These are phyloP conservation scores for Drosophila anomelani DNA, from an alignment of 2,888 invertebrate genomes.

Conservation along the genomic window DNA sequence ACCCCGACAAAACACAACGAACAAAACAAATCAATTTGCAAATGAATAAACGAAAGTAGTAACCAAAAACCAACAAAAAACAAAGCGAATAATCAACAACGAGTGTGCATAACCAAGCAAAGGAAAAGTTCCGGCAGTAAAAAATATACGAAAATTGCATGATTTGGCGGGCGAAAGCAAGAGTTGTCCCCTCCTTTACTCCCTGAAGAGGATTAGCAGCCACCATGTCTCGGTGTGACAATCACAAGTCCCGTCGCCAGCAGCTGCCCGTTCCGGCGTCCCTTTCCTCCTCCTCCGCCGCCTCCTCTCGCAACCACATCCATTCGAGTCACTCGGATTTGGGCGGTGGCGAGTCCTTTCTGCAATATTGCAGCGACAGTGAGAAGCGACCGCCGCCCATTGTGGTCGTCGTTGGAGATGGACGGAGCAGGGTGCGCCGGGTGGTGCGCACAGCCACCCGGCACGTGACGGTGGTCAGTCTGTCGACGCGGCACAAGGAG, in stretches of 20 bases:
- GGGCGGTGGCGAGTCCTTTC: slow-evolving; percentile 78
- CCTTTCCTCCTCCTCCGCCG: slow-evolving; percentile 18
- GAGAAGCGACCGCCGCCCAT: slow-evolving; percentile 84
- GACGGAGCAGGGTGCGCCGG: slow-evolving; percentile 84
- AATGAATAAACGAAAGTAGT: slow-evolving; percentile 59
- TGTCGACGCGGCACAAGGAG: slow-evolving; percentile 84
- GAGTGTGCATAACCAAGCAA: slow-evolving; percentile 29
- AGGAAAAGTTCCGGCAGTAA: slow-evolving; percentile 39
- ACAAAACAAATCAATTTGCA: slow-evolving; percentile 67
- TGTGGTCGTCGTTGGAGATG: slow-evolving; percentile 85
- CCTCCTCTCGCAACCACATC: slow-evolving; percentile 10
- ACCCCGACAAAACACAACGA: slow-evolving; percentile 32
- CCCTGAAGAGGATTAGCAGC: slow-evolving; percentile 1
- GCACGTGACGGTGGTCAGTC: slow-evolving; percentile 85
- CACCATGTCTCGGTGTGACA: slow-evolving; percentile 44
- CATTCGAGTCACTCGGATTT: slow-evolving; percentile 47
- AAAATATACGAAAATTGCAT: slow-evolving; percentile 31
- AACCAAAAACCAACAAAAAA: slow-evolving; percentile 23
- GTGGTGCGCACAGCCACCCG: slow-evolving; percentile 84
- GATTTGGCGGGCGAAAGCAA: slow-evolving; percentile 69
- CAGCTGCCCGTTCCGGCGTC: slow-evolving; percentile 54
- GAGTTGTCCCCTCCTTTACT: neutral
- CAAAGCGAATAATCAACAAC: slow-evolving; percentile 38
- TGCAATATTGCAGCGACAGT: slow-evolving; percentile 81
- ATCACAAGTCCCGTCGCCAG: slow-evolving; percentile 59